Percentiles rank a stretch among this genome's conserved stretches.
Evolutionary conservation across 2,797 vertebrate genomes (phyloP).

Genomic region (Coranthus polyacanthus): DNA sequence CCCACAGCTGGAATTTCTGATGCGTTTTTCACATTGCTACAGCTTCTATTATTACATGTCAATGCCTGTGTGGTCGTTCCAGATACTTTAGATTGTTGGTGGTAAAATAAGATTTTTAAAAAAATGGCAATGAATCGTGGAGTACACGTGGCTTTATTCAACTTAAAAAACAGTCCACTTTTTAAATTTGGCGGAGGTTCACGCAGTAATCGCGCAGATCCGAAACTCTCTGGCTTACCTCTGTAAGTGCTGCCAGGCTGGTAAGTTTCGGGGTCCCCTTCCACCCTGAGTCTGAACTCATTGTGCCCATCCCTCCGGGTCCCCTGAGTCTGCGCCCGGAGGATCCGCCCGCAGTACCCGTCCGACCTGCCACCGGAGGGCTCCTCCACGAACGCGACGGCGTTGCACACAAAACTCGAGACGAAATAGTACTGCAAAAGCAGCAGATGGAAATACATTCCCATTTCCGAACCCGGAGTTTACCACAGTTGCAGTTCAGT

Average conservation of each 20-base stretch:
- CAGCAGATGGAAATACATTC: conserved; percentile 77
- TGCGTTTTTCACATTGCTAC: not conserved
- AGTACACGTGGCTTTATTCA: not conserved
- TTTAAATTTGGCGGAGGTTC: conserved; percentile 34
- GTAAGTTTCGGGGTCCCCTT: conserved; percentile 94
- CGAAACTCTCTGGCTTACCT: no score
- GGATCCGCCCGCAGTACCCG: conserved; percentile 93
- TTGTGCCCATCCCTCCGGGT: conserved; percentile 92
- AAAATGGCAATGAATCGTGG: not conserved
- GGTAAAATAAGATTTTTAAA: not conserved
- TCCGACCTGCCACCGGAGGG: conserved; percentile 88
- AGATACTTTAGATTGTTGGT: not conserved
- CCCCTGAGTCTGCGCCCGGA: conserved; percentile 91
- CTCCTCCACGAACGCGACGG: conserved; percentile 89
- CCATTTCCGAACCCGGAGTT: conserved; percentile 62
- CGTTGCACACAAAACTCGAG: conserved; percentile 82
- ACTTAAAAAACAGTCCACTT: conserved; percentile 13
- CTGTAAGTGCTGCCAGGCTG: conserved; percentile 93
- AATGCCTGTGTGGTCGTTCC: not conserved
- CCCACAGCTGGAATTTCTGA: conserved; percentile 6
- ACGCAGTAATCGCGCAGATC: no score
- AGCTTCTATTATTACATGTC: not conserved
- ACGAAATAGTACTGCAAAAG: conserved; percentile 84
- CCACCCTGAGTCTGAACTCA: conserved; percentile 94
- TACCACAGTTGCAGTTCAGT: conserved; percentile 1